Percentiles rank a stretch among this genome's conserved stretches.
These are phyloP conservation scores for Litoditis marina DNA, from an alignment of 2,888 invertebrate genomes.

Conservation along the genomic window DNA sequence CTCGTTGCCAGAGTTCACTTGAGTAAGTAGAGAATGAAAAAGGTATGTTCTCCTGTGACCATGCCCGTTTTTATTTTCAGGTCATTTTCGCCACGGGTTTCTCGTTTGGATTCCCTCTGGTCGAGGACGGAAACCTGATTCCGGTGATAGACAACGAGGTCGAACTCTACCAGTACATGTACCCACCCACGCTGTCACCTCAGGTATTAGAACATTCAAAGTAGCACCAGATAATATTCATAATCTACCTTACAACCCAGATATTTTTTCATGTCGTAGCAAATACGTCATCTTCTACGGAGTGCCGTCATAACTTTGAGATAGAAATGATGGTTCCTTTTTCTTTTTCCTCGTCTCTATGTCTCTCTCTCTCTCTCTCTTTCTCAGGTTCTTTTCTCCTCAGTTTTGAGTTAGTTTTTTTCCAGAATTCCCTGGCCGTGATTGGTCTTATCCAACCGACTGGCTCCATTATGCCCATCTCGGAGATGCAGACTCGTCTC, in stretches of 20 bases:
- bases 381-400: neutral
- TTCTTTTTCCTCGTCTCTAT: too few species aligned
- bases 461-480: constrained; percentile 64
- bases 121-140: constrained; percentile 40
- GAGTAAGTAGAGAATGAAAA: too few species aligned
- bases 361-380: neutral
- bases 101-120: constrained; percentile 32
- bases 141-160: constrained; percentile 46
- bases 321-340: too few species aligned
- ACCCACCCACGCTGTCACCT: constrained; percentile 60
- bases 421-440: constrained; percentile 63
- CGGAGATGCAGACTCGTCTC: constrained; percentile 63
- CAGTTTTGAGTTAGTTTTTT: neutral
- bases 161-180: constrained; percentile 63
- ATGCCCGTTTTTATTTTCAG: too few species aligned
- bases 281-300: too few species aligned
- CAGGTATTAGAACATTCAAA: constrained; percentile 14
- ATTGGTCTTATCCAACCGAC: constrained; percentile 64
- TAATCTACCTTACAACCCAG: too few species aligned
- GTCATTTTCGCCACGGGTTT: constrained; percentile 48
- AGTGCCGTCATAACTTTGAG: too few species aligned
- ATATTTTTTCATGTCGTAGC: too few species aligned
- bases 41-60: too few species aligned
- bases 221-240: too few species aligned
- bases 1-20: too few species aligned